Percentiles rank a stretch among this genome's conserved stretches.
phyloP scores from a whole-genome alignment of 2,888 invertebrate genomes.

The Chloromyia formosa region DNA sequence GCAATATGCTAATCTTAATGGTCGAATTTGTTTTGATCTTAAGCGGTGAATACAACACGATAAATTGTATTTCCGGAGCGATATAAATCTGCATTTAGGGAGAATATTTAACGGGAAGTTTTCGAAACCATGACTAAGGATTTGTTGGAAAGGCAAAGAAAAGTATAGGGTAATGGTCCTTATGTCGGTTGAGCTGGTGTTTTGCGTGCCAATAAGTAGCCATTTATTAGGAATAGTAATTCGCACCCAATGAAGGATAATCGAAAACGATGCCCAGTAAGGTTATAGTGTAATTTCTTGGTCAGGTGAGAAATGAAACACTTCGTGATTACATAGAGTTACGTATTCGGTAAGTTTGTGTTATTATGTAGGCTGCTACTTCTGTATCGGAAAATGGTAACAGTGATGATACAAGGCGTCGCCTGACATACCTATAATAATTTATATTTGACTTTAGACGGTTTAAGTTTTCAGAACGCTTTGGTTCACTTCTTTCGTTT shows the following conservation, averaged over 20 bases:
- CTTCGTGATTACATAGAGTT: too few relatives aligned
- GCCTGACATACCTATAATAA: too few relatives aligned
- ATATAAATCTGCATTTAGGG: slow-evolving; percentile 38
- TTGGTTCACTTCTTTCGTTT: too few relatives aligned
- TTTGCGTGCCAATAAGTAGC: slow-evolving; percentile 43
- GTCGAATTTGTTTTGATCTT: slow-evolving; percentile 41
- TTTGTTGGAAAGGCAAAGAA: not conserved
- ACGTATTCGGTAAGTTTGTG: too few relatives aligned
- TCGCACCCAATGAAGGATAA: slow-evolving; percentile 43
- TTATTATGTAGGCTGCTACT: too few relatives aligned
- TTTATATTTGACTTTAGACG: too few relatives aligned
- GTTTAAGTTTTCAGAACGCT: too few relatives aligned
- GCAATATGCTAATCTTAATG: slow-evolving; percentile 43
- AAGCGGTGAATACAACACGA: slow-evolving; percentile 44
- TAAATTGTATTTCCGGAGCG: slow-evolving; percentile 45
- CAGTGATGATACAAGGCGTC: too few relatives aligned
- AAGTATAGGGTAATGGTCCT: not conserved
- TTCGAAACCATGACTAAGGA: slow-evolving; percentile 3
- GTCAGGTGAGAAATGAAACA: slow-evolving; percentile 27
- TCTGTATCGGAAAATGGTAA: too few relatives aligned
- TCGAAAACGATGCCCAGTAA: not conserved
- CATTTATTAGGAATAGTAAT: slow-evolving; percentile 35
- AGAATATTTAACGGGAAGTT: slow-evolving; percentile 28
- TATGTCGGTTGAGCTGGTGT: not conserved
- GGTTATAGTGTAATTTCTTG: too few relatives aligned